A percentile compares a stretch with the other conserved stretches of the same genome.
Evolutionary conservation across 2,888 invertebrate species (phyloP).

Genomic region (Anarsia innoxiella): DNA sequence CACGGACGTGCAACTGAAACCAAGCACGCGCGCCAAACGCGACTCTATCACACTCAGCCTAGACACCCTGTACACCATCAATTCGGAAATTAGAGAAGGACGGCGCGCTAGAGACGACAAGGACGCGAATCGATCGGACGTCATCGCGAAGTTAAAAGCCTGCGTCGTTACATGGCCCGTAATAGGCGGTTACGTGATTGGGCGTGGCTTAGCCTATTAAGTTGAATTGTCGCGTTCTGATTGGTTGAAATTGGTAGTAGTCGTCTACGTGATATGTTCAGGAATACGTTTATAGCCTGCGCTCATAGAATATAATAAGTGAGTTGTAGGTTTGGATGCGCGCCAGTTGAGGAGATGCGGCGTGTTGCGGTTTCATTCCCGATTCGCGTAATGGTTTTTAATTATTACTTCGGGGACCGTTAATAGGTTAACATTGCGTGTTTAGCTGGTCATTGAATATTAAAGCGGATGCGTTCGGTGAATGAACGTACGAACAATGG

Average conservation of each 20-base stretch:
- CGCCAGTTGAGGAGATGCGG: slow-evolving; percentile 54
- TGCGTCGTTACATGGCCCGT: slow-evolving; percentile 73
- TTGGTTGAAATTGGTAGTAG: slow-evolving; percentile 75
- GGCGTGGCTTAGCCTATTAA: slow-evolving; percentile 73
- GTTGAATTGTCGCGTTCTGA: slow-evolving; percentile 72
- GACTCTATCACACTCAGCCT: slow-evolving; percentile 68
- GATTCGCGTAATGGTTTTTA: slow-evolving; percentile 60
- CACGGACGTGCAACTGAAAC: slow-evolving; percentile 72
- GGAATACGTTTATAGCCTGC: slow-evolving; percentile 72
- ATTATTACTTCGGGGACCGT: slow-evolving; percentile 51
- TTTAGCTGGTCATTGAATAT: slow-evolving; percentile 31
- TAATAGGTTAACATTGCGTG: slow-evolving; percentile 43
- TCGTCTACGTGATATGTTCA: slow-evolving; percentile 73
- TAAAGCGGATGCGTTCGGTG: slow-evolving; percentile 30
- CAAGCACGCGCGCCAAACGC: slow-evolving; percentile 70
- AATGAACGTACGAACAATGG: slow-evolving; percentile 36
- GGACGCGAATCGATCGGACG: slow-evolving; percentile 57
- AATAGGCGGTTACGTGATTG: slow-evolving; percentile 76
- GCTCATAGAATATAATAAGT: slow-evolving; percentile 74
- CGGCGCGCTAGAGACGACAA: slow-evolving; percentile 36
- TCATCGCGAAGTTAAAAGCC: slow-evolving; percentile 71
- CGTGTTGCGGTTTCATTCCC: slow-evolving; percentile 57
- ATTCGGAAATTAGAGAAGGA: slow-evolving; percentile 53
- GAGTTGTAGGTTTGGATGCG: slow-evolving; percentile 67
- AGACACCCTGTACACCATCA: slow-evolving; percentile 42